A percentile compares a stretch with the other conserved stretches of the same genome.
Conservation (phyloP, 2,888 invertebrate species). For the Pandemis heparana region DNA sequence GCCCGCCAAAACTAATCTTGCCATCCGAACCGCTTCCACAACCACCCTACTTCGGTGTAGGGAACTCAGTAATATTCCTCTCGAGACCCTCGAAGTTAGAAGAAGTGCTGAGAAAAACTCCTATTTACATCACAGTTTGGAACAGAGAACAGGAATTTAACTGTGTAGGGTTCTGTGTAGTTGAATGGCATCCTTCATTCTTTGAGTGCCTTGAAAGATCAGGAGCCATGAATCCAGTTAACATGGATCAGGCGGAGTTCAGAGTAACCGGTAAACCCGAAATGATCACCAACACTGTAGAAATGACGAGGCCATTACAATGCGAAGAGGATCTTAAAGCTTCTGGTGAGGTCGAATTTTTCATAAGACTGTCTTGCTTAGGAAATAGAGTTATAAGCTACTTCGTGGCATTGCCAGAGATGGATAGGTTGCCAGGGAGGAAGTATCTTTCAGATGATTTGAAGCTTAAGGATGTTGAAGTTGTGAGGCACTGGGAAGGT, state of each 20-base stretch:
- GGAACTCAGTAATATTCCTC: constrained; percentile 75
- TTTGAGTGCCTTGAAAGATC: constrained; percentile 69
- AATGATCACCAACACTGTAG: constrained; percentile 76
- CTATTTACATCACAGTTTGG: constrained; percentile 78
- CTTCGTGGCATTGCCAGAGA: constrained; percentile 76
- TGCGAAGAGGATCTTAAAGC: constrained; percentile 79
- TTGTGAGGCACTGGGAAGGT: constrained; percentile 80
- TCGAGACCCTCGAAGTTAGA: constrained; percentile 75
- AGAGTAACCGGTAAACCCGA: constrained; percentile 69
- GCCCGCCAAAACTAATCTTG: constrained; percentile 61
- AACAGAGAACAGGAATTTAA: constrained; percentile 77
- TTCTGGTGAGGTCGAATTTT: constrained; percentile 77
- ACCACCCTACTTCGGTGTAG: constrained; percentile 79
- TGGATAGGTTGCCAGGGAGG: constrained; percentile 77
- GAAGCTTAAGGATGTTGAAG: constrained; percentile 76
- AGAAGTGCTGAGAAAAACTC: constrained; percentile 71
- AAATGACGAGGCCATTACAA: constrained; percentile 66
- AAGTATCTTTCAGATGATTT: constrained; percentile 76
- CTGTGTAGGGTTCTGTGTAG: constrained; percentile 71
- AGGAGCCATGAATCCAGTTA: constrained; percentile 69
- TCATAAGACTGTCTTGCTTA: constrained; percentile 70
- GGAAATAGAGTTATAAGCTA: constrained; percentile 74
- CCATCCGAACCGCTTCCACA: constrained; percentile 80
- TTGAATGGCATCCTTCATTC: constrained; percentile 77
- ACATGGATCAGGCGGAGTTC: constrained; percentile 74